Percentiles rank a stretch among this genome's conserved stretches.
phyloP scores from a whole-genome alignment of 2,113 vertebrate species.

The Calidris pygmaea region DNA sequence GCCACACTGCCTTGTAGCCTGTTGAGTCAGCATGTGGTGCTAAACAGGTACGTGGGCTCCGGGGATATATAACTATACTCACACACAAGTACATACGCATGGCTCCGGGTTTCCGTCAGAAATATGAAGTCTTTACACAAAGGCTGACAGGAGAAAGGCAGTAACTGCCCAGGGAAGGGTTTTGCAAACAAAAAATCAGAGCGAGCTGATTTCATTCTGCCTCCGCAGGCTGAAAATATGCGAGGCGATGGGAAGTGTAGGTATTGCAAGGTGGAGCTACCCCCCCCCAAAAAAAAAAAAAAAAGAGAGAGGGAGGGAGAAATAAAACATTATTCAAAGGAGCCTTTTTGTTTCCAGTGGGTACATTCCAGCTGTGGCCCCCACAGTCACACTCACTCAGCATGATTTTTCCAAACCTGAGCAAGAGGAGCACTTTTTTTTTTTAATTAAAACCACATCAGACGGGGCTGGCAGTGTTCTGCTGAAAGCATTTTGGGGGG shows the following conservation, averaged over 20 bases:
- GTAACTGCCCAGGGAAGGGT: background rate
- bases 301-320: no score
- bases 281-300: no score
- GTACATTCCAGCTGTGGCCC: background rate
- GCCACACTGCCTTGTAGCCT: background rate
- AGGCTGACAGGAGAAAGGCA: background rate
- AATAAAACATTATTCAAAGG: background rate
- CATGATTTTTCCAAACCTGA: background rate
- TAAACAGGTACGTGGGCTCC: background rate
- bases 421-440: background rate
- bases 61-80: rapidly evolving
- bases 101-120: background rate
- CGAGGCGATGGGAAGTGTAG: rapidly evolving
- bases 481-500: background rate
- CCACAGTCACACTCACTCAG: rapidly evolving
- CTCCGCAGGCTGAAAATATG: rapidly evolving
- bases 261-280: background rate
- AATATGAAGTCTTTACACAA: rapidly evolving
- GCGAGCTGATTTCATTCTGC: background rate
- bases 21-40: background rate
- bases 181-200: background rate
- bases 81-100: rapidly evolving
- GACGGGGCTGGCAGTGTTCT: rapidly evolving
- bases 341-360: background rate
- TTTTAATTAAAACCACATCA: background rate